These are phyloP conservation scores for Merluccius polli DNA, from an alignment of 2,797 vertebrate genomes.

Conservation along the genomic window DNA sequence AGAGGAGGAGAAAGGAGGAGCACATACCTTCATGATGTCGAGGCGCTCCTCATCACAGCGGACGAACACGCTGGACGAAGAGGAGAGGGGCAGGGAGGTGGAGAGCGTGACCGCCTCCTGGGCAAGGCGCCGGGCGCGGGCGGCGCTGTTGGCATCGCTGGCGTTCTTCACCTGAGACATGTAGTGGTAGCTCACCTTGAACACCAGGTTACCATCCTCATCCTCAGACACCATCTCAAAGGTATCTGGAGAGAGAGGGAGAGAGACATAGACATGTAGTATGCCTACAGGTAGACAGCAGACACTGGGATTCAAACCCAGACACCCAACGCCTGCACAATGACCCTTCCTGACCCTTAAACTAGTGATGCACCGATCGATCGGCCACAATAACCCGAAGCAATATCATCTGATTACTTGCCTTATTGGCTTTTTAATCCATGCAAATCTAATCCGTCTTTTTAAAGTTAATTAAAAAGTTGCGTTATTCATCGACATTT, in stretches of 20 bases:
- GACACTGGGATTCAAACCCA: too few relatives aligned
- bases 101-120: conserved; percentile 98
- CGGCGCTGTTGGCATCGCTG: conserved; percentile 93
- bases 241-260: conserved; percentile 76
- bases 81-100: conserved; percentile 93
- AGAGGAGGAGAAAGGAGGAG: background rate
- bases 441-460: too few relatives aligned
- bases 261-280: background rate
- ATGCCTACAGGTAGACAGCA: too few relatives aligned
- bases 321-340: too few relatives aligned
- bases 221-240: conserved; percentile 99
- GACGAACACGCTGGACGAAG: conserved; percentile 95
- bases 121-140: conserved; percentile 90
- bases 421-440: too few relatives aligned
- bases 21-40: conserved; percentile 96
- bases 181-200: conserved; percentile 99
- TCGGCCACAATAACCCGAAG: too few relatives aligned
- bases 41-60: conserved; percentile 96
- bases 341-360: too few relatives aligned
- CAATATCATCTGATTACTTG: too few relatives aligned
- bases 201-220: conserved; percentile 92
- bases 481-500: background rate
- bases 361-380: too few relatives aligned
- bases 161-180: conserved; percentile 99
- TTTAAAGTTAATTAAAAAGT: too few relatives aligned